Evolutionary conservation across 1,140 invertebrate genomes (phyloP).

Genomic region (Venustaconcha ellipsiformis): DNA sequence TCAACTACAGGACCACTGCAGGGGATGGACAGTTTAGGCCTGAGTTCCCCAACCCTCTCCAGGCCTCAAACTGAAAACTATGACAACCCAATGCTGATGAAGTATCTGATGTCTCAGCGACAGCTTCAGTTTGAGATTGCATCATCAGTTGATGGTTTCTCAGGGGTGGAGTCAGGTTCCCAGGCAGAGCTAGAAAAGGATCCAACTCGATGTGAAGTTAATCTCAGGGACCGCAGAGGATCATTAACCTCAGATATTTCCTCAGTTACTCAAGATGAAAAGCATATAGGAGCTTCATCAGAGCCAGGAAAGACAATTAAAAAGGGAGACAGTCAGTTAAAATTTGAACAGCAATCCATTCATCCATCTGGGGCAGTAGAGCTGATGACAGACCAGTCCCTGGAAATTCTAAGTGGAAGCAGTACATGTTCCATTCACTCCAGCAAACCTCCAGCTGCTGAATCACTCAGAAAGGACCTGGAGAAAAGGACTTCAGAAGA

Average conservation of each 20-base stretch:
- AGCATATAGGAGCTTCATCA: neutral
- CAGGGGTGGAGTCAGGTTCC: slow-evolving; percentile 28
- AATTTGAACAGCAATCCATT: neutral
- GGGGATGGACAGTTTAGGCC: neutral
- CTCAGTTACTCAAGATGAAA: neutral
- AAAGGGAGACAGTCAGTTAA: neutral
- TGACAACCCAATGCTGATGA: slow-evolving; percentile 19
- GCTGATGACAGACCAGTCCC: slow-evolving; percentile 7
- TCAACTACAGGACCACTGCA: neutral
- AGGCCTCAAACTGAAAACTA: neutral
- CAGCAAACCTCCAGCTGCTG: too few species aligned
- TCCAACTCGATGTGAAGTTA: neutral
- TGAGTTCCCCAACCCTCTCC: neutral
- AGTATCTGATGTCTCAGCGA: slow-evolving; percentile 26
- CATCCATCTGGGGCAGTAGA: neutral
- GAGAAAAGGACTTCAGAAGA: neutral
- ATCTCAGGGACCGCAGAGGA: slow-evolving; percentile 7
- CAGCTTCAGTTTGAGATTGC: neutral
- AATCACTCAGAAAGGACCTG: too few species aligned
- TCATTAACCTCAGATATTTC: slow-evolving; percentile 21
- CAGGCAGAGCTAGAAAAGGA: slow-evolving; percentile 13
- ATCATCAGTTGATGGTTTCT: slow-evolving; percentile 20
- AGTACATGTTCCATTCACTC: neutral
- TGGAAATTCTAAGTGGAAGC: slow-evolving; percentile 20
- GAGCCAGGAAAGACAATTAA: neutral